A percentile compares a stretch with the other conserved stretches of the same genome.
phyloP scores from a whole-genome alignment of 2,113 vertebrate species.

The Cavia porcellus region DNA sequence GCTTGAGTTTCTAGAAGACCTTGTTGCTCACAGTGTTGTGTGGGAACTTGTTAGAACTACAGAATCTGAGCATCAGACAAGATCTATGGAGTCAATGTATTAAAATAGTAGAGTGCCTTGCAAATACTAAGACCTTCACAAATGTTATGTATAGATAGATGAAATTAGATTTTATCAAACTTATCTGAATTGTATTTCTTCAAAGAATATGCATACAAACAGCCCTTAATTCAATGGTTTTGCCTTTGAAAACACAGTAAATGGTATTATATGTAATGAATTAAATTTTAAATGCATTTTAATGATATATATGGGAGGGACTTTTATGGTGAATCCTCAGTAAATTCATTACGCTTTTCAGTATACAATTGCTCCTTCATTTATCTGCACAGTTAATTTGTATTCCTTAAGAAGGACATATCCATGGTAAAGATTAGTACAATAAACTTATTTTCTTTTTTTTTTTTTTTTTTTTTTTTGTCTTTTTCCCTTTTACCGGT shows the following conservation, averaged over 20 bases:
- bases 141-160: background rate
- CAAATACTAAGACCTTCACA: background rate
- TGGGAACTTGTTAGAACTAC: background rate
- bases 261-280: background rate
- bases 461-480: too few relatives aligned
- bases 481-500: too few relatives aligned
- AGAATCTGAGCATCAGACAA: background rate
- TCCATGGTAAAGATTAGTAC: background rate
- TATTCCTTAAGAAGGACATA: conserved; percentile 12
- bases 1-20: background rate
- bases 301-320: conserved; percentile 4
- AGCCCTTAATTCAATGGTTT: background rate
- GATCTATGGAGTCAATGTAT: background rate
- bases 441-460: background rate
- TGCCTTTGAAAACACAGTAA: conserved; percentile 8
- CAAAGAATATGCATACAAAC: background rate
- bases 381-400: conserved; percentile 15
- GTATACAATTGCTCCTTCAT: background rate
- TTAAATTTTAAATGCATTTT: conserved; percentile 14
- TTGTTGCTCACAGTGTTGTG: background rate
- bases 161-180: conserved; percentile 35
- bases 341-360: conserved; percentile 36
- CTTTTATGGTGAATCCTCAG: background rate
- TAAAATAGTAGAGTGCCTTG: background rate
- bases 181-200: conserved; percentile 36